Base-by-base conservation (phyloP, 2,888 invertebrate genomes). In the Cylloceria caligata region DNA sequence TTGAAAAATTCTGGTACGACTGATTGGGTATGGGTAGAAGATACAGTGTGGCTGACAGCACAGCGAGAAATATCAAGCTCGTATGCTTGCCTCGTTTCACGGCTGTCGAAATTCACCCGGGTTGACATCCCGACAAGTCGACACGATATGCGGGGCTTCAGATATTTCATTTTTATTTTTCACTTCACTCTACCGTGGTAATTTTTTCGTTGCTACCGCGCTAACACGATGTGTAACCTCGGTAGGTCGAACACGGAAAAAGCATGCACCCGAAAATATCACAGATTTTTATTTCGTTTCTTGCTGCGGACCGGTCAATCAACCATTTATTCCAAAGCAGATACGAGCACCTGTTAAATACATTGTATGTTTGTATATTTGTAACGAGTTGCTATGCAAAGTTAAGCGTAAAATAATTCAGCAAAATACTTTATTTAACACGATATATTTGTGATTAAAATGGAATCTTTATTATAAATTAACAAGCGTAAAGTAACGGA, bases 61-160 rank as follows among this genome's bases (percentile, higher is more conserved):
- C 30, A 55, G 36, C 68, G 24, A 47, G 36, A 69, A 75, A 60
- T 72, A 65, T 34, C 21, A 62, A 47, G 80, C 67, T 60, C 57
- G 27, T 19, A 30, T 27, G 67, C 57, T 39, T 21, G 69, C 27
- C 27, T 39, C 39, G 24, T 69, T 69, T 69, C 55, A 69, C 36
- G 68, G 36, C 72, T 60, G 77, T 81, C 78, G 69, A 78, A 81
- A 78, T 78, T 69, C 64, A 81, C 78, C 64, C 69, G 55, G 73
- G 65, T 60, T 74, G 77, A 81, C 77, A 69, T 47, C 45, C 52
- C 55, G 52, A 39, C 34, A 55, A 69, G 52, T 69, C 69, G 39
- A 69, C 39, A 39, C 39, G 55, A 77, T 69, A 77, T 77, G 73
- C 64, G 67, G 68, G 68, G 39, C 47, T 67, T 42, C 49, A 30